These are phyloP conservation scores for Conistra vaccinii DNA, from an alignment of 2,888 invertebrate species.

Conservation along the genomic window DNA sequence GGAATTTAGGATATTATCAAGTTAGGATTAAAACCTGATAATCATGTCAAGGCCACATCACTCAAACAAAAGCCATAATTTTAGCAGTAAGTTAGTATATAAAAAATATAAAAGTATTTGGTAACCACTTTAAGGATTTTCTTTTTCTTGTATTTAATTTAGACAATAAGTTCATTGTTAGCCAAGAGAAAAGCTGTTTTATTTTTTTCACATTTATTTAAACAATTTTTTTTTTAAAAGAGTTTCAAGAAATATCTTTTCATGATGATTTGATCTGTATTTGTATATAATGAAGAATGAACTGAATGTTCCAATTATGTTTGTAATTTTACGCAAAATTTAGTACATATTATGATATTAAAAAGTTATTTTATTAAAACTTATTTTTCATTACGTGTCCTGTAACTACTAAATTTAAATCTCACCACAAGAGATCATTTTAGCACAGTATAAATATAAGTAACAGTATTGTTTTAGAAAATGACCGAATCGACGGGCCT, in stretches of 20 bases:
- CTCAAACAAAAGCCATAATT: conserved; percentile 24
- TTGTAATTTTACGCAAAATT: background rate
- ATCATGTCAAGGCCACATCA: conserved; percentile 9
- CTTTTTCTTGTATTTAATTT: background rate
- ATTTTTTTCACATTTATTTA: background rate
- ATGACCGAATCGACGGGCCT: too few relatives aligned
- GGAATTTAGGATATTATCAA: too few relatives aligned
- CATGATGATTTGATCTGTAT: background rate
- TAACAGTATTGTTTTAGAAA: too few relatives aligned
- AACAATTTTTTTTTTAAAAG: too few relatives aligned
- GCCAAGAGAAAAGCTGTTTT: background rate
- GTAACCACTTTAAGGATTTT: too few relatives aligned
- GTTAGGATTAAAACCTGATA: background rate
- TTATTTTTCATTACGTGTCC: too few relatives aligned
- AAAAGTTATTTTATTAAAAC: conserved; percentile 5
- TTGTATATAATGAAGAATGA: conserved; percentile 4
- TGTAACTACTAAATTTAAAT: too few relatives aligned
- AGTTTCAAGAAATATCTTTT: too few relatives aligned
- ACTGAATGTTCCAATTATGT: conserved; percentile 37
- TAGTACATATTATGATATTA: conserved; percentile 26
- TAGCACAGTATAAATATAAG: too few relatives aligned
- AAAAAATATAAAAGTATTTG: background rate
- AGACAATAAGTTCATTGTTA: background rate
- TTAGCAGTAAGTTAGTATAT: conserved; percentile 8
- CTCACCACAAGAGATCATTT: too few relatives aligned